Evolutionary conservation across 2,888 invertebrate species (phyloP).

Genomic region (Callimorpha dominula): DNA sequence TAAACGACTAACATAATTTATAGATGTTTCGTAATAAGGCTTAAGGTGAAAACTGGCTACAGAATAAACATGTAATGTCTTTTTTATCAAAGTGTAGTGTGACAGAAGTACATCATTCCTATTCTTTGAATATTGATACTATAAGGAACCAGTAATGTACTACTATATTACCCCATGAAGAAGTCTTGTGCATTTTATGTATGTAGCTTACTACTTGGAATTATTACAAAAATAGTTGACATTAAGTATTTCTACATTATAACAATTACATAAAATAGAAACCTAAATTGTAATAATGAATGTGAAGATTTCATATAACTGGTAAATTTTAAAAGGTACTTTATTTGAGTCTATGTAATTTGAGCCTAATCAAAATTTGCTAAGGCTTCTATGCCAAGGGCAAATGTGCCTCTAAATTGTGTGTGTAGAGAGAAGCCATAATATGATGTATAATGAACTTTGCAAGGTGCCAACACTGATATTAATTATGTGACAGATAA

Average conservation of each 20-base stretch:
- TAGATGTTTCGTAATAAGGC: too few species aligned
- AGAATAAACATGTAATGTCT: too few species aligned
- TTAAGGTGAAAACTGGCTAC: too few species aligned
- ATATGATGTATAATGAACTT: conserved; percentile 31
- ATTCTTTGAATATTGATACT: background rate
- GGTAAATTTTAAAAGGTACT: conserved; percentile 9
- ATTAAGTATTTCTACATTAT: background rate
- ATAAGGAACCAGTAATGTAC: background rate
- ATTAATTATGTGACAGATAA: background rate
- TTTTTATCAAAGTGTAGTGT: too few species aligned
- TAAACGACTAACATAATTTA: too few species aligned
- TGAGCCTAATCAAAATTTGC: conserved; percentile 56
- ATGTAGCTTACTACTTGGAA: background rate
- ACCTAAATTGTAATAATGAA: background rate
- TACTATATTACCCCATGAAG: too few species aligned
- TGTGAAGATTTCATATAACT: too few species aligned
- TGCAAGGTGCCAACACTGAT: conserved; percentile 9
- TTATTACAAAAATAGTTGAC: background rate
- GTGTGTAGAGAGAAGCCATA: conserved; percentile 48
- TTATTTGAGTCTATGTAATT: conserved; percentile 50
- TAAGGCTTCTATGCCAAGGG: conserved; percentile 72
- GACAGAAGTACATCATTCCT: background rate
- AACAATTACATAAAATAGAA: background rate
- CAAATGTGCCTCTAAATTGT: conserved; percentile 52
- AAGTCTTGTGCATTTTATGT: background rate